Evolutionary conservation across 1,140 invertebrate genomes (phyloP).

Genomic region (Apis dorsata): DNA sequence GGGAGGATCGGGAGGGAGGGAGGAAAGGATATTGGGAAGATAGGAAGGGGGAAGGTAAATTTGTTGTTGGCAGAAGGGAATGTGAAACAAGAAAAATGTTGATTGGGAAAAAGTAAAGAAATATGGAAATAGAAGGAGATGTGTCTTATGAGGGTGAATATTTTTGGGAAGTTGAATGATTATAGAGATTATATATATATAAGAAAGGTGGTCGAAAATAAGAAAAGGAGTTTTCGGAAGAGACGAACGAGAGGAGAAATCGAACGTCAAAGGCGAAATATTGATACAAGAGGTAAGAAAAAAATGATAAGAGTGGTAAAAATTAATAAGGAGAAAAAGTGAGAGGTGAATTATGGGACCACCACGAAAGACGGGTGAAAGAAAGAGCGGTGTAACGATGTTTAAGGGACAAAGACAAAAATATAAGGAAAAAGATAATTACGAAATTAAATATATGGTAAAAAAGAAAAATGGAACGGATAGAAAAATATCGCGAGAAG

Average conservation of each 20-base stretch:
- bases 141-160: too few species aligned
- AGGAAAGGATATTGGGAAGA: too few species aligned
- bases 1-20: too few species aligned
- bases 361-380: not conserved
- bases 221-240: not conserved
- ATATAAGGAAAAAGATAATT: not conserved
- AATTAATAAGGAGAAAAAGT: not conserved
- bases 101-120: too few species aligned
- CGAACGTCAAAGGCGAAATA: constrained; percentile 1
- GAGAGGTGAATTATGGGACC: constrained; percentile 13
- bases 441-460: not conserved
- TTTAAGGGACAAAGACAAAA: too few species aligned
- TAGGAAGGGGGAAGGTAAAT: too few species aligned
- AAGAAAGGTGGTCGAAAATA: not conserved
- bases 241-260: too few species aligned
- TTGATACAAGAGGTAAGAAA: not conserved
- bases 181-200: too few species aligned
- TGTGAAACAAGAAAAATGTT: too few species aligned
- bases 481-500: not conserved
- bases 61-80: too few species aligned
- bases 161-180: too few species aligned
- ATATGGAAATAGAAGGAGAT: too few species aligned
- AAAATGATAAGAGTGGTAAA: not conserved
- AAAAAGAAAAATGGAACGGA: not conserved
- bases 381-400: not conserved